A percentile compares a stretch with the other conserved stretches of the same genome.
These are phyloP conservation scores for Empis livida DNA, from an alignment of 2,888 invertebrate species.

Conservation along the genomic window DNA sequence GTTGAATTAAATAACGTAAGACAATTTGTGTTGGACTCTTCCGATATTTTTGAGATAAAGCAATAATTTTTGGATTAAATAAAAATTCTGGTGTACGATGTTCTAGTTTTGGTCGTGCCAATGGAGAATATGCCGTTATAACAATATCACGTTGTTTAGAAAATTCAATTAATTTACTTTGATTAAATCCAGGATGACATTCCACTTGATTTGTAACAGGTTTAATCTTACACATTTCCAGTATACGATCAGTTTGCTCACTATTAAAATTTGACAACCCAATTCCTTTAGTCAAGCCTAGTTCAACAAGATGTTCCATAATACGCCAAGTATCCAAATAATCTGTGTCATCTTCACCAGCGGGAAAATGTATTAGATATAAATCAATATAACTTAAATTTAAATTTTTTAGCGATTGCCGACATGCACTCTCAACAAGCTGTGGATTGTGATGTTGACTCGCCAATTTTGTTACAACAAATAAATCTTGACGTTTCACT, in stretches of 20 bases:
- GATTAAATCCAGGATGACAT: constrained; percentile 37
- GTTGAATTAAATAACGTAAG: constrained; percentile 46
- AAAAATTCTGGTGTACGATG: constrained; percentile 38
- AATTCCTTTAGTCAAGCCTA: constrained; percentile 25
- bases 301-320: constrained; percentile 31
- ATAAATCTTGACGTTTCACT: constrained; percentile 33
- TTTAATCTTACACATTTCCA: constrained; percentile 26
- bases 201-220: constrained; percentile 33
- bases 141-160: constrained; percentile 49
- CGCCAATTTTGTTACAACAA: constrained; percentile 28
- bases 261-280: constrained; percentile 32
- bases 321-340: constrained; percentile 31
- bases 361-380: constrained; percentile 72
- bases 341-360: constrained; percentile 43
- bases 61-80: constrained; percentile 33
- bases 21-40: constrained; percentile 50
- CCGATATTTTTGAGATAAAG: constrained; percentile 44
- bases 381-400: constrained; percentile 64
- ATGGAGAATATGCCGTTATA: constrained; percentile 58
- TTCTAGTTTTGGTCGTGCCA: constrained; percentile 49
- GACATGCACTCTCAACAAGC: constrained; percentile 50
- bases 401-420: constrained; percentile 47
- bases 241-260: constrained; percentile 25
- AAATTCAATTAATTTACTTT: constrained; percentile 52
- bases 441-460: constrained; percentile 48